These are phyloP conservation scores for Stegana nigrithorax DNA, from an alignment of 2,888 invertebrate genomes.

Conservation along the genomic window DNA sequence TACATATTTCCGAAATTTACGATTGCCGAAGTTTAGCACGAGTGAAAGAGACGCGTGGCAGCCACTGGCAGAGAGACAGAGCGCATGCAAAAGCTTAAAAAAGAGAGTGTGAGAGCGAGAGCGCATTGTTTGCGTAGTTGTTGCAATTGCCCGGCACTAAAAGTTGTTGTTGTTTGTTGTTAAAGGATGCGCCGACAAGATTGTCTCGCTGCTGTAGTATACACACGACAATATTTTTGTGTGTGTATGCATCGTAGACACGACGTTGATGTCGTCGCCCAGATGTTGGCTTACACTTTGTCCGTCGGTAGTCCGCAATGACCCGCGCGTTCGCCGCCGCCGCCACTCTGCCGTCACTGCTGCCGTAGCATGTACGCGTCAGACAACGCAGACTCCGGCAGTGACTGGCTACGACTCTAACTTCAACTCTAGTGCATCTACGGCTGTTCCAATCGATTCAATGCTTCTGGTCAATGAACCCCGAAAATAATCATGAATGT, in stretches of 20 bases:
- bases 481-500: constrained; percentile 52
- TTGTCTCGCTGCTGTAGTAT: background rate
- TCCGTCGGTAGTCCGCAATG: too few species aligned
- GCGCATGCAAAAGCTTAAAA: too few species aligned
- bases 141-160: too few species aligned
- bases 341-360: background rate
- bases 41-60: too few species aligned
- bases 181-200: background rate
- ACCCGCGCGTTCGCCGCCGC: too few species aligned
- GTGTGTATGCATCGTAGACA: background rate
- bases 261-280: background rate
- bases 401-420: constrained; percentile 31
- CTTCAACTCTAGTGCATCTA: constrained; percentile 51
- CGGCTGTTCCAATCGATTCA: constrained; percentile 25
- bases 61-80: too few species aligned
- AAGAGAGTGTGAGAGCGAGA: too few species aligned
- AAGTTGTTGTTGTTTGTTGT: too few species aligned
- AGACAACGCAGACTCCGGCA: constrained; percentile 21
- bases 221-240: background rate
- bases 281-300: constrained; percentile 7
- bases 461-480: constrained; percentile 65
- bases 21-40: constrained; percentile 25
- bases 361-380: background rate
- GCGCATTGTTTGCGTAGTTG: too few species aligned
- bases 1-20: constrained; percentile 54